These are phyloP conservation scores for Ceyx cyanopectus DNA, from an alignment of 2,113 vertebrate species.

Conservation along the genomic window DNA sequence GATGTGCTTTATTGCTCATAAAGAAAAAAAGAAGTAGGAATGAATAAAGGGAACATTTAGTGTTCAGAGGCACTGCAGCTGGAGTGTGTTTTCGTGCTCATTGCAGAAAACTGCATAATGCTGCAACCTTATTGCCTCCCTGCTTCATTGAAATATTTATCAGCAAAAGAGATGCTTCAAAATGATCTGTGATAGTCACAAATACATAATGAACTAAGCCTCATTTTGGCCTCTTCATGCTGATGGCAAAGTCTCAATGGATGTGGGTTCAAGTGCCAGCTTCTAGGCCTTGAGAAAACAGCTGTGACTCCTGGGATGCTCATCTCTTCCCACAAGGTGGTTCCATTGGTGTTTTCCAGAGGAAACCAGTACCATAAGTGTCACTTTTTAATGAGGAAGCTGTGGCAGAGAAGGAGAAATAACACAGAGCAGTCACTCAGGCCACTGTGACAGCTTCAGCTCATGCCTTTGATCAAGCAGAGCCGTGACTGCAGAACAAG, in stretches of 20 bases:
- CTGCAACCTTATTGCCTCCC: background rate
- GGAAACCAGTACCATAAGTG: accelerated
- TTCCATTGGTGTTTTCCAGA: background rate
- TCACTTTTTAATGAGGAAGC: background rate
- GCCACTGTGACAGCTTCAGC: background rate
- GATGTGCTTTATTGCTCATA: background rate
- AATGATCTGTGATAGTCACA: background rate
- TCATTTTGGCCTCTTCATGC: background rate
- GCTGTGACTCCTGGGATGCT: accelerated
- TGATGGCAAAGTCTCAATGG: background rate
- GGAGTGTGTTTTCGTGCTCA: background rate
- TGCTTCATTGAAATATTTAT: background rate
- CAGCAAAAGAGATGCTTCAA: background rate
- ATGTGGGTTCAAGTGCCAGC: background rate
- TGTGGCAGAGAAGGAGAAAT: background rate
- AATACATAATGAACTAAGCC: background rate
- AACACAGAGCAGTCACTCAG: background rate
- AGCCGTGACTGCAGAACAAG: background rate
- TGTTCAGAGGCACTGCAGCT: background rate
- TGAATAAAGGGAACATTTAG: slow-evolving; percentile 20
- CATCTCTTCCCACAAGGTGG: background rate
- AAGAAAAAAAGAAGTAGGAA: slow-evolving; percentile 3
- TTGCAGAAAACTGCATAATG: background rate
- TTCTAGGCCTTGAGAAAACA: background rate
- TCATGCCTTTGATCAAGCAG: background rate